These are phyloP conservation scores for Trachops cirrhosus DNA, from an alignment of 2,797 vertebrate species.

Conservation along the genomic window DNA sequence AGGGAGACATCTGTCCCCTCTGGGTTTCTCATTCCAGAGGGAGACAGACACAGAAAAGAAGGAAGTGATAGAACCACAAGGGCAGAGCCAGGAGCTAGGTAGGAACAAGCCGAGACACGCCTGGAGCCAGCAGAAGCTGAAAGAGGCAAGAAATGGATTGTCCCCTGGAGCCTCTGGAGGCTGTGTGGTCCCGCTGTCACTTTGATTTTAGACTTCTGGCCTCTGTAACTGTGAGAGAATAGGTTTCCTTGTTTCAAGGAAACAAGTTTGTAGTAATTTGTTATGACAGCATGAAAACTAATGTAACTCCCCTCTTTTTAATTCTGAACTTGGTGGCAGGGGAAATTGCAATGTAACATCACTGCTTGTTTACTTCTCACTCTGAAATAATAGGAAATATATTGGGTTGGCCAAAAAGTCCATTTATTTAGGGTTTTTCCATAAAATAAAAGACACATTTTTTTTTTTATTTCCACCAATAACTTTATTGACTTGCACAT, in stretches of 20 bases:
- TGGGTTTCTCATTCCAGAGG: not conserved
- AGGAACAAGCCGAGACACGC: not conserved
- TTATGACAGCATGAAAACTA: not conserved
- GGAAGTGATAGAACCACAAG: not conserved
- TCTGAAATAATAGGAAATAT: not conserved
- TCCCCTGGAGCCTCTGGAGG: no score
- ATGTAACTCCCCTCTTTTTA: not conserved
- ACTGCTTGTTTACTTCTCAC: not conserved
- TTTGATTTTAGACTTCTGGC: not conserved
- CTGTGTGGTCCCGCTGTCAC: not conserved
- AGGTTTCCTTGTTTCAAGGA: not conserved
- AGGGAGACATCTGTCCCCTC: not conserved
- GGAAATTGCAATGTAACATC: not conserved
- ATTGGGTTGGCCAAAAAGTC: not conserved
- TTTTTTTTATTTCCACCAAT: not conserved
- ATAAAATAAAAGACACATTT: not conserved
- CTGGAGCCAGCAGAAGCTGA: not conserved
- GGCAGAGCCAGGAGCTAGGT: not conserved
- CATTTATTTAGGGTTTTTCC: not conserved
- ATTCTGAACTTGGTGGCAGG: not conserved
- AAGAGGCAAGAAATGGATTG: not conserved
- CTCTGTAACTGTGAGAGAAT: not conserved
- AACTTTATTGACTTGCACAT: no score
- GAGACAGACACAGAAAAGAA: not conserved
- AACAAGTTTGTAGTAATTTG: not conserved